Conservation (phyloP, 37 sponge, comb jelly and placozoan genomes). For the Sycon ciliatum region DNA sequence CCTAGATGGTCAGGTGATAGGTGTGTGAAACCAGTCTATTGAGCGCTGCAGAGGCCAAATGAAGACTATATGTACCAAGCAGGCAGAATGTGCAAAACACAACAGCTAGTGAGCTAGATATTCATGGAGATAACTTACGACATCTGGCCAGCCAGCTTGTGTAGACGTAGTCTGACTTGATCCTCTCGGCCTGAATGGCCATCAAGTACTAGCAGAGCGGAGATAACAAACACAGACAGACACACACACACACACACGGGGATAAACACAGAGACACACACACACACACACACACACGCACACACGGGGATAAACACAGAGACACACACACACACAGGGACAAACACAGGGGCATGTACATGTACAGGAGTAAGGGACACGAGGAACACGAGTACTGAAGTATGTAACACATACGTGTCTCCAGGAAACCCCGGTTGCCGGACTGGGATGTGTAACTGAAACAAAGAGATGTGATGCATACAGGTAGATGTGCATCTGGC, state of each 20-base stretch:
- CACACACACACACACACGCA: constrained; percentile 1
- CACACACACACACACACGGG: constrained; percentile 1
- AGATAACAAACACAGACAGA: background rate
- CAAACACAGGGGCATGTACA: background rate
- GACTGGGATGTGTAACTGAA: no score
- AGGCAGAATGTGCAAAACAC: background rate
- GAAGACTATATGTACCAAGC: no score
- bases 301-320: background rate
- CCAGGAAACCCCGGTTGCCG: no score
- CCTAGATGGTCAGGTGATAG: no score
- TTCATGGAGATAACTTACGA: constrained; percentile 45
- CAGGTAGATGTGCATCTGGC: no score
- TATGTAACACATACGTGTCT: no score
- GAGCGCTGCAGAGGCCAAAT: no score
- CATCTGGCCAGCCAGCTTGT: constrained; percentile 92
- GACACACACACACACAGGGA: background rate
- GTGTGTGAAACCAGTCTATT: no score
- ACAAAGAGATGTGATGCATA: no score
- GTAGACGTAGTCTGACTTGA: constrained; percentile 79
- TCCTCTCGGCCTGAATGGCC: constrained; percentile 78
- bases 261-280: background rate
- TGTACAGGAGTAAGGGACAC: no score
- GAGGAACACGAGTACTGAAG: no score
- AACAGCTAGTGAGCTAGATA: background rate
- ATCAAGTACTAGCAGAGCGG: background rate